Evolutionary conservation across 1,140 invertebrate genomes (phyloP), one percentile per base, ranked within the genome.

Genomic region (Aricia agestis): DNA sequence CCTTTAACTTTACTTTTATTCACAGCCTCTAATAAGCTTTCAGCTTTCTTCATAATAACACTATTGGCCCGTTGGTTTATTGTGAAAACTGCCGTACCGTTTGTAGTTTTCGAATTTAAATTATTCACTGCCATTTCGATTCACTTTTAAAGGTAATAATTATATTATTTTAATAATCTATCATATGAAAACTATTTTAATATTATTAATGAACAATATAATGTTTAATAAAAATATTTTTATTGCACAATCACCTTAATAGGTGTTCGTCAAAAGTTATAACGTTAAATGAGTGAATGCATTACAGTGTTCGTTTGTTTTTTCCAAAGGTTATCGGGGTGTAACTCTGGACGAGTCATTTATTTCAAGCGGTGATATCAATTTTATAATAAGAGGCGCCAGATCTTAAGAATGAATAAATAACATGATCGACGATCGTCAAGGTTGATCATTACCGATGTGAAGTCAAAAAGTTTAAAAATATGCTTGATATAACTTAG

Each of bases 11-110:
- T 79, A 66, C 84, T 89, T 67, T 86, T 69, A 52, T 74, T 78
- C 45, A 89, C 87, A n/a, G 87, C 87, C 67, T 86, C 73, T 69
- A 90, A 78, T 74, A 89, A 89, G 0, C 82, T 82, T 67, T 85
- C 82, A 15, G 87, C 87, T 72, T 79, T 87, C 68, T 80, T 81
- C n/a, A 83, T 82, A 32, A 90, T 86, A 1, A 82, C 78, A 0
- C 83, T 81, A 19, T 80, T 83, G 0, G 72, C 73, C 65, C 72
- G 79, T 69, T 80, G 85, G 63, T 82, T 85, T 1, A 90, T 69
- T 41, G 63, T 69, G 25, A 32, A 41, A 65, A 63, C 59, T 52
- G 72, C 0, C 72, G 80, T 63, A 82, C 77, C 32, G 75, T 85
- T 65, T 83, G 80, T 78, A 78, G 36, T 63, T 41, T 18, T 61